Percentiles rank a stretch among this genome's conserved stretches.
Conservation (phyloP, 2,888 invertebrate species). For the Bibio marci region DNA sequence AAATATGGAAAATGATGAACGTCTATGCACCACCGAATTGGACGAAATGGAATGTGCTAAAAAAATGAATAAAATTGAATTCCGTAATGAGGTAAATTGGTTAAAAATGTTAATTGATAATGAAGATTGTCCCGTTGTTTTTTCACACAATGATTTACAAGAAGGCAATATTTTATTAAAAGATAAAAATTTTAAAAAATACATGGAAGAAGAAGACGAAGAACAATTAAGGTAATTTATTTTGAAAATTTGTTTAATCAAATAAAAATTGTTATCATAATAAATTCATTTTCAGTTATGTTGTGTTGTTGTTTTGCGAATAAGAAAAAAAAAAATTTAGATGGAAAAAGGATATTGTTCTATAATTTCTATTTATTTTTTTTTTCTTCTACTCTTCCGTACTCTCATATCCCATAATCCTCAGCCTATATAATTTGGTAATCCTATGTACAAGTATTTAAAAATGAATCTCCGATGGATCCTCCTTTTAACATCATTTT, state of each 20-base stretch:
- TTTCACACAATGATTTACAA: conserved; percentile 91
- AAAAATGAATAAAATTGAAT: conserved; percentile 34
- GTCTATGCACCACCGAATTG: too few relatives aligned
- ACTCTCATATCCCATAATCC: too few relatives aligned
- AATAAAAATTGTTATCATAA: conserved; percentile 8
- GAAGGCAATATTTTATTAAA: conserved; percentile 52
- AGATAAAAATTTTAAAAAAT: conserved; percentile 16
- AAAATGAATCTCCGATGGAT: too few relatives aligned
- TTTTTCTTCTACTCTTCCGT: too few relatives aligned
- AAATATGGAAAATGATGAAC: neutral
- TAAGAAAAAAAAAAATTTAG: neutral
- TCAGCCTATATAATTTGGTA: too few relatives aligned
- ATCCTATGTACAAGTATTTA: neutral
- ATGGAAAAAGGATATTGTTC: conserved; percentile 4
- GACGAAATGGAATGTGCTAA: conserved; percentile 9
- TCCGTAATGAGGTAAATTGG: conserved; percentile 52
- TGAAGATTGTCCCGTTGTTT: conserved; percentile 55
- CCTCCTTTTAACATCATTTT: too few relatives aligned
- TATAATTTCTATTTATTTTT: neutral
- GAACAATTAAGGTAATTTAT: conserved; percentile 10
- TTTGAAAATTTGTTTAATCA: conserved; percentile 4
- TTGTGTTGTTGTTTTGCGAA: neutral
- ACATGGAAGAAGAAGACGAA: too few relatives aligned
- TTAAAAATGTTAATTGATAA: conserved; percentile 40
- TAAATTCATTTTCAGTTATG: conserved; percentile 9